Conservation (phyloP, 2,797 vertebrate species). For the Pseudomugil tenellus region DNA sequence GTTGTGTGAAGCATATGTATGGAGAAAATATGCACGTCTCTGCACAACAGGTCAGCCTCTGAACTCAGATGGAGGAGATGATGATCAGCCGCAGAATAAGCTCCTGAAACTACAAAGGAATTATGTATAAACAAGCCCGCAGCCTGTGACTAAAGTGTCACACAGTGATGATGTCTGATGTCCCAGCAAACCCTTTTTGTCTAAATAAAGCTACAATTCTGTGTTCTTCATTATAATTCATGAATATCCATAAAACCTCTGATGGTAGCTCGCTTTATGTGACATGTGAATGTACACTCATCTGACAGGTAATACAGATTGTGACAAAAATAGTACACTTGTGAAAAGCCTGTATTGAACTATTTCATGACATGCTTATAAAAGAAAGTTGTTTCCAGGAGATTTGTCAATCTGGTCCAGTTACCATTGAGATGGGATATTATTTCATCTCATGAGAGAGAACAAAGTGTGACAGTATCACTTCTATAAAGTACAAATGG, state of each 20-base stretch:
- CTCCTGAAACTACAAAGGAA: constrained; percentile 77
- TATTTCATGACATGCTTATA: constrained; percentile 51
- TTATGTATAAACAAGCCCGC: constrained; percentile 74
- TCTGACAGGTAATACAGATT: constrained; percentile 70
- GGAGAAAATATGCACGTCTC: constrained; percentile 80
- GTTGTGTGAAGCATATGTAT: constrained; percentile 72
- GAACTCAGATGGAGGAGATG: constrained; percentile 66
- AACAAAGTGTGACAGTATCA: neutral
- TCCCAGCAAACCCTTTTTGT: constrained; percentile 67
- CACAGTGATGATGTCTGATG: constrained; percentile 61
- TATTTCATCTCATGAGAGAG: constrained; percentile 15
- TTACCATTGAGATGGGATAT: constrained; percentile 13
- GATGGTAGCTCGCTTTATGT: constrained; percentile 66
- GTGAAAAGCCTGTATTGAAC: constrained; percentile 53
- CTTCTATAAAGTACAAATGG: constrained; percentile 3
- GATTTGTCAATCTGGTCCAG: constrained; percentile 36
- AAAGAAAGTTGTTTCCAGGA: constrained; percentile 49
- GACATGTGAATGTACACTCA: constrained; percentile 67
- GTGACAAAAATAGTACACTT: constrained; percentile 72
- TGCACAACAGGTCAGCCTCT: constrained; percentile 78
- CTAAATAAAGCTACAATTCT: constrained; percentile 72
- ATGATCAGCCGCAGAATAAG: constrained; percentile 68
- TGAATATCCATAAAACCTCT: constrained; percentile 64
- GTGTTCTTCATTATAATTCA: constrained; percentile 70
- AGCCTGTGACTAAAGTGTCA: constrained; percentile 71